Percentiles rank a stretch among this genome's conserved stretches.
These are phyloP conservation scores for Mythimna impura DNA, from an alignment of 2,888 invertebrate species.

Conservation along the genomic window DNA sequence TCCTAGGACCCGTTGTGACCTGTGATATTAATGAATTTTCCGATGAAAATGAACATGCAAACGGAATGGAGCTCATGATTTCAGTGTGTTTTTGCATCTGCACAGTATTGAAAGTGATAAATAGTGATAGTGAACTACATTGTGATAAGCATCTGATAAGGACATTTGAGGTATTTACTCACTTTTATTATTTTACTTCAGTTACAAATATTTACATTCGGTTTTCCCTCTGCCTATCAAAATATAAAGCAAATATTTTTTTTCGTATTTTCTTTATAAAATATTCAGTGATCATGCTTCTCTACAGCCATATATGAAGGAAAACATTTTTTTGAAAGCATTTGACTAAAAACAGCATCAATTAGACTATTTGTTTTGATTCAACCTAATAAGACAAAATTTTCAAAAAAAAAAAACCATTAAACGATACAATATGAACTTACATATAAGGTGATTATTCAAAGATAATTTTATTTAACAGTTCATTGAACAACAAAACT, in stretches of 20 bases:
- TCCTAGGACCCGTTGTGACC: slow-evolving; percentile 73
- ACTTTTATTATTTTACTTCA: slow-evolving; percentile 55
- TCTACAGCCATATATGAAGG: background rate
- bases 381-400: background rate
- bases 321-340: background rate
- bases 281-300: background rate
- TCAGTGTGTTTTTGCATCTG: slow-evolving; percentile 86
- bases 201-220: slow-evolving; percentile 37
- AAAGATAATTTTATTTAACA: background rate
- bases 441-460: background rate
- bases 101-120: slow-evolving; percentile 86
- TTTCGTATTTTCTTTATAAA: background rate
- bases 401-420: background rate
- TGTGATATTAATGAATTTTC: slow-evolving; percentile 80
- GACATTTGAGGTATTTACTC: slow-evolving; percentile 84
- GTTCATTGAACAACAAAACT: background rate
- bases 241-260: slow-evolving; percentile 13
- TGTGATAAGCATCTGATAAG: slow-evolving; percentile 84
- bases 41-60: slow-evolving; percentile 82
- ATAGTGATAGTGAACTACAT: slow-evolving; percentile 88
- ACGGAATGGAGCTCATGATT: slow-evolving; percentile 89
- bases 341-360: background rate
- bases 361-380: slow-evolving; percentile 20
- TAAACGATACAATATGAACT: background rate
- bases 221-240: slow-evolving; percentile 22